phyloP scores from a whole-genome alignment of 2,888 invertebrate species.

The Argyresthia goedartella region DNA sequence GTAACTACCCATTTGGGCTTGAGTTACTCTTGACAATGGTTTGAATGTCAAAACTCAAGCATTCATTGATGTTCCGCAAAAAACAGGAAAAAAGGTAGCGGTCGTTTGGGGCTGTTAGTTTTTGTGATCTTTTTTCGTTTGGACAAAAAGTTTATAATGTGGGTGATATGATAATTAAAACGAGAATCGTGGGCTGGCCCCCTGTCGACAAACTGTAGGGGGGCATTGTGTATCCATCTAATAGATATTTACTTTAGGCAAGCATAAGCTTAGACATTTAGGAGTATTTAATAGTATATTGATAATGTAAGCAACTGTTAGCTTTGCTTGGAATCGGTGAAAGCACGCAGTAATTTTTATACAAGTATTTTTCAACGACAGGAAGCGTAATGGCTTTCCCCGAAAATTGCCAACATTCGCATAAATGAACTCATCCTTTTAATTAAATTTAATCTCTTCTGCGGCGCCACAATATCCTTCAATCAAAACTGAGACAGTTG shows the following conservation, averaged over 20 bases:
- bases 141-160: conserved; percentile 55
- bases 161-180: conserved; percentile 70
- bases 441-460: conserved; percentile 3
- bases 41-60: neutral
- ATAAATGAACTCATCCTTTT: conserved; percentile 1
- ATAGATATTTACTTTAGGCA: conserved; percentile 63
- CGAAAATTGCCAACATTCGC: neutral
- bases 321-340: neutral
- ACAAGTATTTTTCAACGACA: neutral
- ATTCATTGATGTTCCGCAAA: neutral
- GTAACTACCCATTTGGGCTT: too few relatives aligned
- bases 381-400: neutral
- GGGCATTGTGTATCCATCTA: conserved; percentile 60
- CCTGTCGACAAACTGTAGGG: conserved; percentile 53
- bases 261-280: conserved; percentile 30
- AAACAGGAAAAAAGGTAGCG: conserved; percentile 21
- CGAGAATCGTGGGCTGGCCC: conserved; percentile 44
- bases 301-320: neutral
- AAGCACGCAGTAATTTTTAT: neutral
- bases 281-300: conserved; percentile 4
- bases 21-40: neutral
- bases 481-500: conserved; percentile 4
- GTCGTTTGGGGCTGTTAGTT: conserved; percentile 18
- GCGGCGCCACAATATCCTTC: neutral
- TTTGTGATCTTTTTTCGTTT: conserved; percentile 20